Percentiles rank a stretch among this genome's conserved stretches.
Conservation (phyloP, 2,113 vertebrate genomes). For the Eidolon helvum region DNA sequence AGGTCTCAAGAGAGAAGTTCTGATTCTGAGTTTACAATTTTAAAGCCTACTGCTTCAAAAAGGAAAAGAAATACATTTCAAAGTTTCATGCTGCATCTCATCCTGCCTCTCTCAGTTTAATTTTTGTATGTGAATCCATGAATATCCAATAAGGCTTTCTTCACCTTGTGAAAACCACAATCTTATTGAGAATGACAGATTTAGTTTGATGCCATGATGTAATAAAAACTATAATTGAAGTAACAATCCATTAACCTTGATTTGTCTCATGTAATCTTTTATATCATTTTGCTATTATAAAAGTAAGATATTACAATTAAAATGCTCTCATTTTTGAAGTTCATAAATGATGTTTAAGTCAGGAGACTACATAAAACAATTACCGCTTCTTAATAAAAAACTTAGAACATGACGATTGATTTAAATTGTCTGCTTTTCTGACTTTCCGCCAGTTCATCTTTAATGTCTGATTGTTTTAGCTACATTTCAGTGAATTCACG, state of each 20-base stretch:
- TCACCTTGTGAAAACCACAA: not conserved
- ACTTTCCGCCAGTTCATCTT: not conserved
- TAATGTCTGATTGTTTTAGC: not conserved
- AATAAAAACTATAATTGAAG: conserved; percentile 10
- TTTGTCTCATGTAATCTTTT: not conserved
- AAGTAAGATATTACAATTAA: not conserved
- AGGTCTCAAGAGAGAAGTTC: not conserved
- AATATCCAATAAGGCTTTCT: not conserved
- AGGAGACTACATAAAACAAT: not conserved
- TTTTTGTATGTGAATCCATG: not conserved
- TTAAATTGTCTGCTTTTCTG: not conserved
- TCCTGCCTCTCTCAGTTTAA: not conserved
- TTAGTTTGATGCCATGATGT: not conserved
- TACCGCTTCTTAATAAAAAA: not conserved
- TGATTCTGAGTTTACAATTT: not conserved
- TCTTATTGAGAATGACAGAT: not conserved
- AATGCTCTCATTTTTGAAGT: not conserved
- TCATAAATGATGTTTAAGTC: not conserved
- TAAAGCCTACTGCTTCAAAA: not conserved
- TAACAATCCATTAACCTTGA: conserved; percentile 25
- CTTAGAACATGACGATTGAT: not conserved
- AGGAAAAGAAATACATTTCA: not conserved
- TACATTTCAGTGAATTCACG: not conserved
- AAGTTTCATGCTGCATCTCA: not conserved
- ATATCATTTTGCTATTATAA: not conserved